Conservation (phyloP, 2,888 invertebrate species). For the Spodoptera littoralis region DNA sequence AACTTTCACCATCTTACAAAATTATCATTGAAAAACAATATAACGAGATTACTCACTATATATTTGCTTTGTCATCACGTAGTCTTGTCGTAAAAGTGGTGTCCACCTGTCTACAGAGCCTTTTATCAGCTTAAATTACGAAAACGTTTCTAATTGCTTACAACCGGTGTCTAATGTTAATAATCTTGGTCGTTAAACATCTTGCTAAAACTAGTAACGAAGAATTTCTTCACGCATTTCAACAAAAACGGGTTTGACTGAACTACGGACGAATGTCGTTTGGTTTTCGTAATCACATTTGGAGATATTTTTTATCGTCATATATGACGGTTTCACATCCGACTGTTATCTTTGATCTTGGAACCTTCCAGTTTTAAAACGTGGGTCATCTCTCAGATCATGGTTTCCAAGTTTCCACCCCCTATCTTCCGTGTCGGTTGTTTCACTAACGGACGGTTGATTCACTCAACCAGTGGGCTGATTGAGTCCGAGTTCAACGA, state of each 20-base stretch:
- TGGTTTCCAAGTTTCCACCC: constrained; percentile 51
- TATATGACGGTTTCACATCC: constrained; percentile 22
- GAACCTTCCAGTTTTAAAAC: constrained; percentile 23
- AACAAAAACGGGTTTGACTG: constrained; percentile 56
- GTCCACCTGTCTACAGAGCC: constrained; percentile 10
- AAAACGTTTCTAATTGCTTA: constrained; percentile 51
- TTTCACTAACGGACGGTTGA: constrained; percentile 57
- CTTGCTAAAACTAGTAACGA: constrained; percentile 53
- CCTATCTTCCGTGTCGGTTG: constrained; percentile 62
- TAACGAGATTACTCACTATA: constrained; percentile 27
- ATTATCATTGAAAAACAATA: constrained; percentile 36
- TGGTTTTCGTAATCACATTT: constrained; percentile 47
- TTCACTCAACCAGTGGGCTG: constrained; percentile 44
- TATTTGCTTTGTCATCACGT: constrained; percentile 23
- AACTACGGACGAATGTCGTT: constrained; percentile 39
- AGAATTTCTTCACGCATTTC: constrained; percentile 53
- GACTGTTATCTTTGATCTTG: constrained; percentile 36
- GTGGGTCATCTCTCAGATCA: constrained; percentile 50
- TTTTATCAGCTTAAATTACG: constrained; percentile 35
- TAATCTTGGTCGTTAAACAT: constrained; percentile 44
- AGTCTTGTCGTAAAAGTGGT: constrained; percentile 16
- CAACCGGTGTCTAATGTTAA: constrained; percentile 45
- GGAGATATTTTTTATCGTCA: constrained; percentile 32
- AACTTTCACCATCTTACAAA: constrained; percentile 58
- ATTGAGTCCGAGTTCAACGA: constrained; percentile 51